A percentile compares a stretch with the other conserved stretches of the same genome.
These are phyloP conservation scores for Phrynocephalus forsythii DNA, from an alignment of 2,797 vertebrate genomes.

Conservation along the genomic window DNA sequence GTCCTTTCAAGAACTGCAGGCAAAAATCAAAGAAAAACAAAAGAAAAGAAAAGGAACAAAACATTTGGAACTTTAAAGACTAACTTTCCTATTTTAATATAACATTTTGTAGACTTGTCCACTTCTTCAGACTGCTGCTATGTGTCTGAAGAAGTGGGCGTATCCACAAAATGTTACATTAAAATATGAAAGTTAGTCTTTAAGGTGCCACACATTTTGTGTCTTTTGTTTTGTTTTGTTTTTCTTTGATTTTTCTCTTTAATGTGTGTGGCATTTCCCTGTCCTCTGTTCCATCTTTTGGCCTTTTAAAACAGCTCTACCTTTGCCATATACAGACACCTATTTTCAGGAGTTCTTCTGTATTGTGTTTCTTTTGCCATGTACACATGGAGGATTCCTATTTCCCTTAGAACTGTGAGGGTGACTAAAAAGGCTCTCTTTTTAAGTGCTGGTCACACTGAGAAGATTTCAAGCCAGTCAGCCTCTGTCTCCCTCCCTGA, in stretches of 20 bases:
- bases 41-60: too few relatives aligned
- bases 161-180: too few relatives aligned
- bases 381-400: neutral
- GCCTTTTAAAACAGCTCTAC: neutral
- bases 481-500: constrained; percentile 22
- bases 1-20: too few relatives aligned
- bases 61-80: too few relatives aligned
- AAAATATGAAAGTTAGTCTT: too few relatives aligned
- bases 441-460: neutral
- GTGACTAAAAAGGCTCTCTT: constrained; percentile 12
- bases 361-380: neutral
- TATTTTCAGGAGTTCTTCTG: constrained; percentile 10
- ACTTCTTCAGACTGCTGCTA: too few relatives aligned
- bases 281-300: constrained; percentile 1
- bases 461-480: constrained; percentile 19
- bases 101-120: too few relatives aligned
- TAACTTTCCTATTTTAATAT: too few relatives aligned
- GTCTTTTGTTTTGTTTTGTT: too few relatives aligned
- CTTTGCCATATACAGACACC: constrained; percentile 9
- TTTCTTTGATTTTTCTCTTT: neutral
- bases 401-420: neutral
- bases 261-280: constrained; percentile 17
- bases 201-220: too few relatives aligned
- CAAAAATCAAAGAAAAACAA: too few relatives aligned
- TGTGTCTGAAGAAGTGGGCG: too few relatives aligned